phyloP scores from a whole-genome alignment of 2,888 invertebrate genomes.

The Pediacus dermestoides region DNA sequence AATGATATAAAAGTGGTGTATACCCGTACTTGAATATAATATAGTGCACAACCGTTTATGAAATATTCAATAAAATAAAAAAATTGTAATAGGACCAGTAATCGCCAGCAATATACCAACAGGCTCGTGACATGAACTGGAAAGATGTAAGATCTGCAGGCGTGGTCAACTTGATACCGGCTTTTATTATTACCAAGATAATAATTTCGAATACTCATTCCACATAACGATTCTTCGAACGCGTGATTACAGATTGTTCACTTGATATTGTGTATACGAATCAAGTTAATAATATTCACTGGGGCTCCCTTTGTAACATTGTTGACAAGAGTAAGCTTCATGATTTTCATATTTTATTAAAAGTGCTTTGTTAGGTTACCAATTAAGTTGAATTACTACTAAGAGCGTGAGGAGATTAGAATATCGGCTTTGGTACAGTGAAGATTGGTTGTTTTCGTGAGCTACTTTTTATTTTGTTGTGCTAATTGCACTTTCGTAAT shows the following conservation, averaged over 20 bases:
- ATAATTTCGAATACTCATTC: conserved; percentile 44
- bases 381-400: conserved; percentile 5
- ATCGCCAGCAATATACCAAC: conserved; percentile 1
- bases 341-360: not conserved
- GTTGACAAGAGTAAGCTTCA: conserved; percentile 8
- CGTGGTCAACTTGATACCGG: conserved; percentile 21
- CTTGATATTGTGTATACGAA: conserved; percentile 8
- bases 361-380: conserved; percentile 1
- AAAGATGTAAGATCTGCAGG: conserved; percentile 4
- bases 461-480: too few species aligned
- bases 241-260: conserved; percentile 38
- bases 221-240: conserved; percentile 39
- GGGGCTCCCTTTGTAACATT: conserved; percentile 2
- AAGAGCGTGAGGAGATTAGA: not conserved
- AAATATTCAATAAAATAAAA: conserved; percentile 1
- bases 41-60: too few species aligned
- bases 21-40: too few species aligned
- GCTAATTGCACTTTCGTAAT: too few species aligned
- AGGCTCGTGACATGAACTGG: conserved; percentile 4
- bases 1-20: too few species aligned
- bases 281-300: conserved; percentile 6
- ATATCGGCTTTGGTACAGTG: too few species aligned
- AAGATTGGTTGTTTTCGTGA: too few species aligned
- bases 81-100: conserved; percentile 2
- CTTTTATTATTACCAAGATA: conserved; percentile 43